Evolutionary conservation across 2,888 invertebrate species (phyloP).

Genomic region (Aleiodes testaceus): DNA sequence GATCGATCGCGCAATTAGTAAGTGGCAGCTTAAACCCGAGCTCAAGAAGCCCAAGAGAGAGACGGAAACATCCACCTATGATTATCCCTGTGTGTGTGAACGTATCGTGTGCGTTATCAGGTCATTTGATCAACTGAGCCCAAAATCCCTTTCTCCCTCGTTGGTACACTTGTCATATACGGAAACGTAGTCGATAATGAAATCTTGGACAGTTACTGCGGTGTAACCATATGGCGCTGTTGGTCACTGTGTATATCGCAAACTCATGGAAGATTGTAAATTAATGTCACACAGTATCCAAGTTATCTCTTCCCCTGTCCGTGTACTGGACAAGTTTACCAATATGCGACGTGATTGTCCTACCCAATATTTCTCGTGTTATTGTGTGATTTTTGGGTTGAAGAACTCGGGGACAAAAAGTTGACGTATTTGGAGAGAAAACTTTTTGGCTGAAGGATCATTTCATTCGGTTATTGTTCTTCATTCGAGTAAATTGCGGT

Average conservation of each 20-base stretch:
- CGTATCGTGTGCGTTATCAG: slow-evolving; percentile 9
- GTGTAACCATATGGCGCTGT: slow-evolving; percentile 45
- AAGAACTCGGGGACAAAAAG: slow-evolving; percentile 42
- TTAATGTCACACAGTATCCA: slow-evolving; percentile 59
- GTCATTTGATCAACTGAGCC: slow-evolving; percentile 32
- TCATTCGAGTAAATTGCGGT: too few species aligned
- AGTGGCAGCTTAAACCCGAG: slow-evolving; percentile 41
- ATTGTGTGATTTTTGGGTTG: slow-evolving; percentile 33
- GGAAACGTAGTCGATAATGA: slow-evolving; percentile 51
- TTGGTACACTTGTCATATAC: slow-evolving; percentile 40
- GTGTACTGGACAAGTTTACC: slow-evolving; percentile 57
- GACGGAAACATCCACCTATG: slow-evolving; percentile 8
- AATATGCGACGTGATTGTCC: slow-evolving; percentile 59
- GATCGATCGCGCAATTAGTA: slow-evolving; percentile 43
- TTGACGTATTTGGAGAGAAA: slow-evolving; percentile 36
- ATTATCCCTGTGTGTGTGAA: slow-evolving; percentile 4
- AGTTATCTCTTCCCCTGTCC: slow-evolving; percentile 49
- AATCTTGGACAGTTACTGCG: slow-evolving; percentile 47
- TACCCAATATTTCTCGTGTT: slow-evolving; percentile 50
- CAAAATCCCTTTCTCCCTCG: not conserved
- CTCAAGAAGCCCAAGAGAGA: slow-evolving; percentile 33
- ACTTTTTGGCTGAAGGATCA: slow-evolving; percentile 3
- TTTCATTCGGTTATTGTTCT: too few species aligned
- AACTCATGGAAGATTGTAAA: slow-evolving; percentile 59
- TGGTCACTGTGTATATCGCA: slow-evolving; percentile 44